phyloP scores from a whole-genome alignment of 2,888 invertebrate genomes.

The Chironomus tentans region DNA sequence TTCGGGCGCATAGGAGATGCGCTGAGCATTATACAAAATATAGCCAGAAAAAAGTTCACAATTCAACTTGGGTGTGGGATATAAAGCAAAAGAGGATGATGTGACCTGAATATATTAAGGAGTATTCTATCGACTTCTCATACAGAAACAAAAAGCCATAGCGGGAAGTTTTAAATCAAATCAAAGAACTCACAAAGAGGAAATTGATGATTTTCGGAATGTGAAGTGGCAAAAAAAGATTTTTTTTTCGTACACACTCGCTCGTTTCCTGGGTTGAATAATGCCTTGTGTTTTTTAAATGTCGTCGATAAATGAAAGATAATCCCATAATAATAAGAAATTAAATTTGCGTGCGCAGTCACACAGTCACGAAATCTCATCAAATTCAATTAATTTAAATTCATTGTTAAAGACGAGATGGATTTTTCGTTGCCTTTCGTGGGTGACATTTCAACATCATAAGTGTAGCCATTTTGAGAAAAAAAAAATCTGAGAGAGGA shows the following conservation, averaged over 20 bases:
- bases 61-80: slow-evolving; percentile 7
- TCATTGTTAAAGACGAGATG: not conserved
- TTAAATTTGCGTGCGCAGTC: not conserved
- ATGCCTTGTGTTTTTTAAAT: not conserved
- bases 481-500: too few species aligned
- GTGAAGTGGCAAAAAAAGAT: not conserved
- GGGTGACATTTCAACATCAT: not conserved
- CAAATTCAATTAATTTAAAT: not conserved
- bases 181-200: not conserved
- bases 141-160: not conserved
- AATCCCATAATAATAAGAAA: not conserved
- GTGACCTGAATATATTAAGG: slow-evolving; percentile 13
- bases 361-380: not conserved
- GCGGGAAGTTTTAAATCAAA: not conserved
- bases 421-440: not conserved
- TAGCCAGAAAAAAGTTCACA: not conserved
- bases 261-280: not conserved
- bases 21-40: too few species aligned
- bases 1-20: too few species aligned
- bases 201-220: not conserved
- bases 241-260: too few species aligned
- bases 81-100: slow-evolving; percentile 7
- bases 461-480: not conserved
- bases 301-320: not conserved
- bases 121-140: not conserved